Evolutionary conservation across 1,140 invertebrate species (phyloP), one percentile per base, ranked within the genome.

Genomic region (Drosophila paulistorum): DNA sequence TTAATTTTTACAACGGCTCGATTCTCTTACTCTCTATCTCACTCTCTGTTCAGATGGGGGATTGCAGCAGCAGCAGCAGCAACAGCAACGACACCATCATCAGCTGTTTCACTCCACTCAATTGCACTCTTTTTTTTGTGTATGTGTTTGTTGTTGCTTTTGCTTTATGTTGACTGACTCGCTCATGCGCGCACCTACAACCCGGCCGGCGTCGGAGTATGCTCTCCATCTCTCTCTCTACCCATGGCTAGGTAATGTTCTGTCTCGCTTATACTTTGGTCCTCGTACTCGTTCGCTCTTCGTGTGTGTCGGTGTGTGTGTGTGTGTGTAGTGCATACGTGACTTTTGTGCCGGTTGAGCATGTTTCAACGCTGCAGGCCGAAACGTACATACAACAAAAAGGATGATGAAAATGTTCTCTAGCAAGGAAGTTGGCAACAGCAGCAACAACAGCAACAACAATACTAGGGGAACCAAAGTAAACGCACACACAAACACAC

Each of bases 181-280:
- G 80, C 80, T 87, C 83, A 87, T 87, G 83, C 83, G 83, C 65
- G 65, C 83, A 87, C 84, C 73, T 72, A 80, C 77, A 79, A 77
- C 83, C 83, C 73, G 79, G 83, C 67, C 76, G 75, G 79, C 68
- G 59, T 78, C 55, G 54, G 20, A 64, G 59, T 76, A 23, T 23
- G 2, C 37, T 54, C 65, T 66, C 65, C 65, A 57, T 39, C 77
- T 68, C 58, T 62, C 42, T 65, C 42, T 51, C 55, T 51, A 7
- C 14, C n/a, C 9, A 48, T n/a, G 2, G 14, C 45, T 48, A 48
- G 14, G 14, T 51, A 51, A 23, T 10, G 17, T 51, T 10, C 17
- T 51, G 23, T 23, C 45, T 23, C 45, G 17, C 20, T 51, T 20
- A 3, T 51, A 23, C 45, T 23, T 17, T 51, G 20, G 45, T 20